Evolutionary conservation across 2,797 vertebrate genomes (phyloP), one percentile per base, ranked within the genome.

Genomic region (Phrynocephalus vlangalii): DNA sequence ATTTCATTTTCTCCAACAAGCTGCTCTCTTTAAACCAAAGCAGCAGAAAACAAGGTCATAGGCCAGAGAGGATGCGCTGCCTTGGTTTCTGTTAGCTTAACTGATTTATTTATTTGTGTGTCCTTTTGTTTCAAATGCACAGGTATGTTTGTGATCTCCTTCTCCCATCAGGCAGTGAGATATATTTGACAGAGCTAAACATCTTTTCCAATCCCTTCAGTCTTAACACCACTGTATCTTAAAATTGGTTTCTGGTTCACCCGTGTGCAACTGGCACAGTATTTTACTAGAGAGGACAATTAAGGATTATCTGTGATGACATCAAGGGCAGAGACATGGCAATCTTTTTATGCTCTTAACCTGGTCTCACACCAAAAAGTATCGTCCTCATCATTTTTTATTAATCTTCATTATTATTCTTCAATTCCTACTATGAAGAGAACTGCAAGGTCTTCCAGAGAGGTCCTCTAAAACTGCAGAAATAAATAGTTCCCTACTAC

Each of bases 181-280:
- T 94, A 86, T 66, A 90, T 87, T 60, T 90, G 92, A 87, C 84
- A 77, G 72, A 90, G 70, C 89, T 94, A 91, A 94, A 71, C 95
- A 94, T 92, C 52, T 75, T 70, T 84, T 91, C 89, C 77, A 44
- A 76, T 91, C 87, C 79, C 92, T 90, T 86, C 79, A 92, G 78
- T 73, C 20, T 94, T 72, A 77, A 92, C 67, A 30, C 90, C 75
- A 89, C 83, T 94, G 24, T 10, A 20, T 92, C 79, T 85, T 87
- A 76, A 93, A 95, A 91, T 79, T 90, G 89, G 87, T 80, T 90
- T 68, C 52, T 1, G 10, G 56, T 88, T 20, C 50, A 89, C 18
- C 68, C 87, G 89, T n/a, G 91, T 80, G 90, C 68, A 38, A 3
- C 18, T 5, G 38, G 8, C n/a, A 28, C 20, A 66, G 33, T 87